Conservation (phyloP, 2,113 vertebrate species). For the Camelus dromedarius region DNA sequence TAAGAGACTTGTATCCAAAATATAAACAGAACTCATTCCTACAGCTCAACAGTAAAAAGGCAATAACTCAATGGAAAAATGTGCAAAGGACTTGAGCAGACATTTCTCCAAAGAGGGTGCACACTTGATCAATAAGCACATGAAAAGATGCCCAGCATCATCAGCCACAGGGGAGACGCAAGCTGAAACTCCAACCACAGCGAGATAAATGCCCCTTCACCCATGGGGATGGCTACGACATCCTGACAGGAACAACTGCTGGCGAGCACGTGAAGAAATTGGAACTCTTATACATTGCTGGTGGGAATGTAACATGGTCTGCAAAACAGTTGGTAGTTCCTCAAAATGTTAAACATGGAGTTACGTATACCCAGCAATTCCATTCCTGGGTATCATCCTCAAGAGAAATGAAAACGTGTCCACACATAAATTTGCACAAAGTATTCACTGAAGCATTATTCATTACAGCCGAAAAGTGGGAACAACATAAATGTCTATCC, state of each 20-base stretch:
- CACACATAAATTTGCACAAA: not conserved
- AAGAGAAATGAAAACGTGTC: not conserved
- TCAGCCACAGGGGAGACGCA: not conserved
- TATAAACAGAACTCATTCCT: not conserved
- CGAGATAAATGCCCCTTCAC: not conserved
- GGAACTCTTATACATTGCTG: not conserved
- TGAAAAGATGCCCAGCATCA: rapidly evolving
- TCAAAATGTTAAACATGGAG: not conserved
- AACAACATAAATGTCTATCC: not conserved
- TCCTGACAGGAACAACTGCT: no score
- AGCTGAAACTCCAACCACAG: rapidly evolving
- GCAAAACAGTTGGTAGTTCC: not conserved
- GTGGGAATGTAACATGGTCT: not conserved
- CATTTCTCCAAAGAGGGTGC: not conserved
- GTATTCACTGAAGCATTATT: not conserved
- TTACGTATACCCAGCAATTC: not conserved
- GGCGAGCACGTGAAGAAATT: no score
- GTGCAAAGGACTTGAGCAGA: not conserved
- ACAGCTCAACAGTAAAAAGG: not conserved
- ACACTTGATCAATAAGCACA: not conserved
- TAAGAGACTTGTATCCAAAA: not conserved
- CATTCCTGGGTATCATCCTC: no score
- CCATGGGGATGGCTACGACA: not conserved
- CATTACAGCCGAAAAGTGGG: not conserved
- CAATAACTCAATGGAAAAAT: not conserved